phyloP scores from a whole-genome alignment of 2,888 invertebrate species.

The Nemotelus nigrinus region DNA sequence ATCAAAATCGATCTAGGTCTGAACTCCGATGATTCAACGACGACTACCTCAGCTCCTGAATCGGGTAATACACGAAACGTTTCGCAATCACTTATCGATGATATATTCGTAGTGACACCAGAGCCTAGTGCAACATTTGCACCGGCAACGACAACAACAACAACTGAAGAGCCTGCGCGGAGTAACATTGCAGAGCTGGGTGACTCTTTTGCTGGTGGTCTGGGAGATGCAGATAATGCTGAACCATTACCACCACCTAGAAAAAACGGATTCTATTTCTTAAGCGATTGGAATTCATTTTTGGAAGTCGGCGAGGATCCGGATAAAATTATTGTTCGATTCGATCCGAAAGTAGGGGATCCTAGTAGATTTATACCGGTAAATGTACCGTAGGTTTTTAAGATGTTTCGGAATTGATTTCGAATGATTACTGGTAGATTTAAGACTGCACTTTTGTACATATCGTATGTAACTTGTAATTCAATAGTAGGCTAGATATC shows the following conservation, averaged over 20 bases:
- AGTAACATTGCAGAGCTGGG: constrained; percentile 70
- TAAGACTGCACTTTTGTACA: constrained; percentile 34
- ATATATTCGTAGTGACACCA: constrained; percentile 1
- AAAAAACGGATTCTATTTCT: constrained; percentile 83
- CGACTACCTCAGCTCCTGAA: constrained; percentile 43
- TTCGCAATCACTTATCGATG: constrained; percentile 6
- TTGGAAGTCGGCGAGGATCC: constrained; percentile 83
- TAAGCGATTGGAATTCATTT: constrained; percentile 88
- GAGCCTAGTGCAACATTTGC: constrained; percentile 16
- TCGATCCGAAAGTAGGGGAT: constrained; percentile 84
- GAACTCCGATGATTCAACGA: constrained; percentile 43
- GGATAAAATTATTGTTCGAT: constrained; percentile 79
- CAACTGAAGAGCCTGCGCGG: constrained; percentile 58
- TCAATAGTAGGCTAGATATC: too few relatives aligned
- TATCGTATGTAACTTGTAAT: not conserved
- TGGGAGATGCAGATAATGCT: constrained; percentile 69
- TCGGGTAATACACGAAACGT: constrained; percentile 6
- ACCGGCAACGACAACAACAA: constrained; percentile 53
- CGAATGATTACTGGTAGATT: constrained; percentile 6
- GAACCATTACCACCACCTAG: constrained; percentile 73
- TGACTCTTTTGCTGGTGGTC: constrained; percentile 81
- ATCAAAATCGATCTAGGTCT: constrained; percentile 57
- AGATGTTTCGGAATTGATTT: not conserved
- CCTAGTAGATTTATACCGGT: constrained; percentile 81
- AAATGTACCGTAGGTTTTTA: constrained; percentile 70